Evolutionary conservation across 1,140 invertebrate genomes (phyloP).

Genomic region (Mycetomoellerius zeteki): DNA sequence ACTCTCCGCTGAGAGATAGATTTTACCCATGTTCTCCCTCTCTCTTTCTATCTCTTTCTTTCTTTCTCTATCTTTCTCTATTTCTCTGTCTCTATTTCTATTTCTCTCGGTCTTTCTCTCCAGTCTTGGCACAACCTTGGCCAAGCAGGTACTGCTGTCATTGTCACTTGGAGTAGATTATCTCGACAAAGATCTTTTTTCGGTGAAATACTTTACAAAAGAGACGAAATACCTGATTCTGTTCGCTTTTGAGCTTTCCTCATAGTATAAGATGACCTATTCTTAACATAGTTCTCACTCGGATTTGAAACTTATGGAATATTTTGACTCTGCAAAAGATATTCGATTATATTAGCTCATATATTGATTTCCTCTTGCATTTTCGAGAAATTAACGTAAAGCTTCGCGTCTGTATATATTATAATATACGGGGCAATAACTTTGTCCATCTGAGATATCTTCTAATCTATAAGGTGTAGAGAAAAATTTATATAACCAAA

Average conservation of each 20-base stretch:
- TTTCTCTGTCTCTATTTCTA: background rate
- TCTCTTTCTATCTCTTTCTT: background rate
- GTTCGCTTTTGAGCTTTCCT: background rate
- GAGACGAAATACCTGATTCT: background rate
- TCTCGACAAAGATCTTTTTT: slow-evolving; percentile 9
- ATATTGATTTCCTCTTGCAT: background rate
- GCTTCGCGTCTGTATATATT: no score
- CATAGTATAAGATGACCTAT: background rate
- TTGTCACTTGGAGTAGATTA: slow-evolving; percentile 69
- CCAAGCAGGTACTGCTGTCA: slow-evolving; percentile 75
- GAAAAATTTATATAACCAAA: no score
- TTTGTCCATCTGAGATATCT: no score
- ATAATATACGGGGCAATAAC: no score
- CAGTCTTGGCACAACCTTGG: slow-evolving; percentile 74
- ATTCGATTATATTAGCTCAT: background rate
- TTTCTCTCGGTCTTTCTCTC: background rate
- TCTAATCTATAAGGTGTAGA: no score
- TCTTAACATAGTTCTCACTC: background rate
- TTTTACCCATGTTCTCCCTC: slow-evolving; percentile 56
- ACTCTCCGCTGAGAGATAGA: slow-evolving; percentile 63
- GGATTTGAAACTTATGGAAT: background rate
- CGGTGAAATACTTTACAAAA: background rate
- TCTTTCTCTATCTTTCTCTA: background rate
- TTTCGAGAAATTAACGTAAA: background rate
- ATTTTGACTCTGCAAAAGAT: background rate